These are phyloP conservation scores for Bombus soroeensis DNA, from an alignment of 1,140 invertebrate species.

Conservation along the genomic window DNA sequence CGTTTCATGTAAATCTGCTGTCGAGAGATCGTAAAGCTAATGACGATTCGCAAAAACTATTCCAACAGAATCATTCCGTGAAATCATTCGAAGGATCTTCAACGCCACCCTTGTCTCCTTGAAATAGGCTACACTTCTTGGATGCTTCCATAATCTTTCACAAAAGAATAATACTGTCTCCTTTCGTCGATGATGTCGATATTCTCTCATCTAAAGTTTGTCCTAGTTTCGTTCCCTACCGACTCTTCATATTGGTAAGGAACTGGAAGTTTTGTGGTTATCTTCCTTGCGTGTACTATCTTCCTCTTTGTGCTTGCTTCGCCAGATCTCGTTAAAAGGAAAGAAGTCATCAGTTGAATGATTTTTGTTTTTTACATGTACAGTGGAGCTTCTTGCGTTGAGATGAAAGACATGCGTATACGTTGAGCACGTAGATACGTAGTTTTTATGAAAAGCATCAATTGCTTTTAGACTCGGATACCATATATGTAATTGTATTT, in stretches of 20 bases:
- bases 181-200: constrained; percentile 37
- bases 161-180: constrained; percentile 46
- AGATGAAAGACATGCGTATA: neutral
- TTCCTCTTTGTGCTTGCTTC: neutral
- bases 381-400: no score
- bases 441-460: constrained; percentile 50
- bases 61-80: neutral
- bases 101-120: neutral
- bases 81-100: constrained; percentile 6
- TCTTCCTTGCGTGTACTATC: neutral
- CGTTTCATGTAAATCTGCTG: constrained; percentile 72
- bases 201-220: constrained; percentile 53
- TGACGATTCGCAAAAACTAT: constrained; percentile 62
- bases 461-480: constrained; percentile 36
- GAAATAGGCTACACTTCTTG: neutral
- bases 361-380: neutral
- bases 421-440: neutral
- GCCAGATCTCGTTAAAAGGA: neutral
- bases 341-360: constrained; percentile 34
- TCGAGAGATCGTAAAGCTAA: constrained; percentile 74
- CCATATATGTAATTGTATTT: neutral
- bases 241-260: constrained; percentile 21
- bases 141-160: constrained; percentile 26
- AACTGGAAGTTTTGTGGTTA: constrained; percentile 44
- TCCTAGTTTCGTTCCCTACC: constrained; percentile 28